These are phyloP conservation scores for Papilio protenor DNA, from an alignment of 2,888 invertebrate genomes.

Conservation along the genomic window DNA sequence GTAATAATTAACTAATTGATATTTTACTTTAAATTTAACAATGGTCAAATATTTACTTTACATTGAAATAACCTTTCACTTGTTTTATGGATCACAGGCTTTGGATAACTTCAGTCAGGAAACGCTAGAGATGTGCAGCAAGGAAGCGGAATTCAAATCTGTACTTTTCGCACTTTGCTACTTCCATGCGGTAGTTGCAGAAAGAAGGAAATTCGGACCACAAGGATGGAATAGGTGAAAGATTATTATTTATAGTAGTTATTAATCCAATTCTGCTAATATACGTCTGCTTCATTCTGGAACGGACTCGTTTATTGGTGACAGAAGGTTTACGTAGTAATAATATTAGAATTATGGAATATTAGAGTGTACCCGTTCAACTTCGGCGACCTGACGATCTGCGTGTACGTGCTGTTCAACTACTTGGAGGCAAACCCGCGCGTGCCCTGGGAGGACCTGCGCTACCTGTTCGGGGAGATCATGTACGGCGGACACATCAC, in stretches of 20 bases:
- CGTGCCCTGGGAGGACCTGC: slow-evolving; percentile 97
- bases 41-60: not conserved
- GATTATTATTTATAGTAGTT: not conserved
- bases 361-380: slow-evolving; percentile 89
- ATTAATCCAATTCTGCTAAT: not conserved
- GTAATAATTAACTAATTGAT: slow-evolving; percentile 3
- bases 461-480: slow-evolving; percentile 97
- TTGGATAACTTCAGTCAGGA: slow-evolving; percentile 96
- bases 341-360: not conserved
- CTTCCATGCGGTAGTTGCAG: slow-evolving; percentile 97
- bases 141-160: slow-evolving; percentile 96
- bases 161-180: slow-evolving; percentile 95
- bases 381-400: slow-evolving; percentile 95
- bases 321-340: not conserved
- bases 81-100: slow-evolving; percentile 73
- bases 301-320: not conserved
- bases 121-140: slow-evolving; percentile 95
- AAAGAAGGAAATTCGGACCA: slow-evolving; percentile 96
- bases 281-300: too few species aligned
- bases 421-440: slow-evolving; percentile 94
- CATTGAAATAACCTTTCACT: slow-evolving; percentile 16
- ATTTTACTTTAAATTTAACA: slow-evolving; percentile 7
- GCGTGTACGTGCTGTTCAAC: slow-evolving; percentile 94
- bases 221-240: slow-evolving; percentile 93
- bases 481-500: slow-evolving; percentile 99